Conservation (phyloP, 2,797 vertebrate genomes). For the Argya squamiceps region DNA sequence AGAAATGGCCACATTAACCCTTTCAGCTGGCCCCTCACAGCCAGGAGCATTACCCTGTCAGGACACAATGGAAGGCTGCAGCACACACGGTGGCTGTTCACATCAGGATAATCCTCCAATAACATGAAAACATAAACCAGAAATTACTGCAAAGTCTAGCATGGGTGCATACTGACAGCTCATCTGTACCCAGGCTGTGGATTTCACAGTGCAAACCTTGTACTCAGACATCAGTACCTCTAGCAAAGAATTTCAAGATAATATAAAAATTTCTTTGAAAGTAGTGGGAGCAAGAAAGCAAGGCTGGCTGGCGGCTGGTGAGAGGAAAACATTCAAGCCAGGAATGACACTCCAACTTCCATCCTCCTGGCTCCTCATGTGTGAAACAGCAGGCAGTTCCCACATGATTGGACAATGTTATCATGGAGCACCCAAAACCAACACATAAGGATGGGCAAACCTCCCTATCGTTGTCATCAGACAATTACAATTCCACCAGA, state of each 20-base stretch:
- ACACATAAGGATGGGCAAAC: background rate
- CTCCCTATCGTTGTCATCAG: rapidly evolving
- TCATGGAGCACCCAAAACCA: background rate
- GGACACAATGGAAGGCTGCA: background rate
- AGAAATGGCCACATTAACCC: background rate
- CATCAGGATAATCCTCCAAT: rapidly evolving
- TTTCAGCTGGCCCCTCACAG: rapidly evolving
- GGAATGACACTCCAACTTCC: background rate
- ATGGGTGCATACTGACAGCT: background rate
- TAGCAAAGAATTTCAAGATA: background rate
- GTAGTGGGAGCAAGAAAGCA: background rate
- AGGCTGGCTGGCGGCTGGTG: background rate
- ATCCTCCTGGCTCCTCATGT: background rate
- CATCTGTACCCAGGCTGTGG: rapidly evolving
- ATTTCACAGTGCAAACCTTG: background rate
- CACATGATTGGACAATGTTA: rapidly evolving
- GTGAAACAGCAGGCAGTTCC: background rate
- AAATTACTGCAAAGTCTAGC: background rate
- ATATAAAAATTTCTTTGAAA: background rate
- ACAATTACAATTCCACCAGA: background rate
- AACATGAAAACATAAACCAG: background rate
- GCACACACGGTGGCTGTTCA: background rate
- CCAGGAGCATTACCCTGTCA: background rate
- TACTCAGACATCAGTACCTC: background rate
- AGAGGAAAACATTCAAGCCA: background rate